Evolutionary conservation across 2,113 vertebrate genomes (phyloP), one percentile per base, ranked within the genome.

Genomic region (Plecturocebus donacophilus): DNA sequence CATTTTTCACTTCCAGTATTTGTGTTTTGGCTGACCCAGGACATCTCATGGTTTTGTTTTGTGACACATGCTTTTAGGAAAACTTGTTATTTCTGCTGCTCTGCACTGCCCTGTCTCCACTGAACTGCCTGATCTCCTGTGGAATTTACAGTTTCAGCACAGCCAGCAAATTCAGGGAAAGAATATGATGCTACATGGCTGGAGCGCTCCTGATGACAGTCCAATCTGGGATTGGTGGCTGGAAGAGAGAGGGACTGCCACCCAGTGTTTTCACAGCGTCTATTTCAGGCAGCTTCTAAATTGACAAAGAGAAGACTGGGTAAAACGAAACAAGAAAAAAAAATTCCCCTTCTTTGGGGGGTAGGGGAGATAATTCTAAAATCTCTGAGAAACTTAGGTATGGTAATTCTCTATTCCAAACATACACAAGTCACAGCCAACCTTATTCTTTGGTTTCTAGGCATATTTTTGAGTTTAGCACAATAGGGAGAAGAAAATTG

Each of bases 381-480:
- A 42, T 87, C 58, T 49, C 90, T 90, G 40, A 85, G 79, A 97
- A 91, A 83, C 11, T 56, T 58, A 70, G 20, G 38, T 73, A 87
- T 79, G 32, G 25, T 91, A 94, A 95, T 97, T 96, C 47, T n/a
- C 68, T 91, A 80, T 96, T 98, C 82, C 81, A 96, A 98, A 97
- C 81, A 97, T 80, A 92, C 77, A 73, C 52, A 96, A 76, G 94
- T 97, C 93, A 92, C 80, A 82, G 58, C 8, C 76, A 93, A 95
- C 56, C 38, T 88, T 79, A 90, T 56, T 96, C 84, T 97, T 96
- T 97, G 42, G 73, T 96, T 89, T 96, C 61, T 95, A 91, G 82
- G 91, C 95, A 97, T 52, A 87, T 88, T 97, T 97, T 80, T 95
- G 4, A 93, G 77, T 96, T 97, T 94, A 89, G 61, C 68, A 97